Evolutionary conservation across 2,888 invertebrate genomes (phyloP), one percentile per base, ranked within the genome.

Genomic region (Zhuqinia jingwanae): DNA sequence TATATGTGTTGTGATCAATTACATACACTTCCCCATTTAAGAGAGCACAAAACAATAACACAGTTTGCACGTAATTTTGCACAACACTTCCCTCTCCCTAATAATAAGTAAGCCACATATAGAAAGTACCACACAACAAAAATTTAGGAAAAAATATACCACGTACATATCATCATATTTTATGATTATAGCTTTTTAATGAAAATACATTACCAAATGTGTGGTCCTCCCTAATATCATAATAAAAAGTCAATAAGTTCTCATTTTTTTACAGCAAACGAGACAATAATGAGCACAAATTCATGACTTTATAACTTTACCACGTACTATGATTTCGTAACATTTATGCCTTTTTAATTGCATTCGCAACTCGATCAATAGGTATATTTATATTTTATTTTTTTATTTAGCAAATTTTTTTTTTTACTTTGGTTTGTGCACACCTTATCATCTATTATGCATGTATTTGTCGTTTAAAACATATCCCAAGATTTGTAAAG

Each of bases 1-100:
- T 75, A n/a, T n/a, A n/a, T n/a, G n/a, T 75, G 56, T 75, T 56
- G 36, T 75, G 53, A 75, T 75, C 75, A 75, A 75, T 75, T 75
- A 75, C 75, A 17, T 36, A n/a, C n/a, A n/a, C n/a, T n/a, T 75
- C 30, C 36, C 75, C 30, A 30, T 56, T 56, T 56, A 53, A 56
- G 75, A 53, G 36, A 17, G 36, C 36, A 36, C 22, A 50, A 10
- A 30, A 53, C 56, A 75, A 56, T n/a, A n/a, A n/a, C n/a, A n/a
- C 75, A 56, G 75, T 75, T 75, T 15, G 56, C 75, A 75, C 75
- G 27, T 56, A 53, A 75, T 75, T 75, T 75, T 75, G n/a, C 70
- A 70, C 70, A 70, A 70, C 70, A 50, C 70, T 70, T 70, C 70
- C 70, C 70, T 8, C 68, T 8, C n/a, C n/a, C n/a, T n/a, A n/a